Evolutionary conservation across 92 coral and sea anemone species (phyloP).

Genomic region (Phenganax marumi): DNA sequence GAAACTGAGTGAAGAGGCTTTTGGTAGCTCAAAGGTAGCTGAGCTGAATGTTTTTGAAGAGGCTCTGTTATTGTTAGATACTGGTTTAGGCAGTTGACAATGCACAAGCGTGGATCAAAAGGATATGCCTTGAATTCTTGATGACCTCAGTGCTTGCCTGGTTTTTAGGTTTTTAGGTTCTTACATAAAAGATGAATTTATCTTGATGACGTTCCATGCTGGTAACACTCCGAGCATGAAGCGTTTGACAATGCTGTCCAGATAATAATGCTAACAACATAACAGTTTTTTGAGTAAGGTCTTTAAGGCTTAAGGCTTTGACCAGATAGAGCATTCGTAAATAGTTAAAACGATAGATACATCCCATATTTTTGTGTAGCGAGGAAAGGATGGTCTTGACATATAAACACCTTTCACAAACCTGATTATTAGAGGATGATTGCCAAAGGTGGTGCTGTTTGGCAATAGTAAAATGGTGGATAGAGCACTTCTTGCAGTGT

Average conservation of each 20-base stretch:
- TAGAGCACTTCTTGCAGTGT: slow-evolving; percentile 51
- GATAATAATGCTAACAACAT: slow-evolving; percentile 22
- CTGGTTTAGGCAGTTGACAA: too few species aligned
- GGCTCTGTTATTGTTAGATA: too few species aligned
- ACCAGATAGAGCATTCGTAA: not conserved
- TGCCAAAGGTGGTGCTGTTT: slow-evolving; percentile 43
- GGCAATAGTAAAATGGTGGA: slow-evolving; percentile 36
- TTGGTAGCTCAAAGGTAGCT: too few species aligned
- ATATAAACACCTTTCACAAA: slow-evolving; percentile 15
- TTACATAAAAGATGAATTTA: slow-evolving; percentile 13
- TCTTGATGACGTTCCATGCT: slow-evolving; percentile 15
- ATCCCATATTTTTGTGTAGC: slow-evolving; percentile 5
- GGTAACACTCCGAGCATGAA: slow-evolving; percentile 7
- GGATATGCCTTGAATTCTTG: too few species aligned
- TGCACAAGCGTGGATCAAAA: too few species aligned
- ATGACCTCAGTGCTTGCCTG: slow-evolving; percentile 23
- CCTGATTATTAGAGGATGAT: too few species aligned
- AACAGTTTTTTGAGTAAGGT: slow-evolving; percentile 5
- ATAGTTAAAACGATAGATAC: slow-evolving; percentile 15
- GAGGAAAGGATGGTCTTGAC: slow-evolving; percentile 25
- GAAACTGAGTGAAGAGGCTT: too few species aligned
- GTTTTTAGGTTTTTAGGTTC: slow-evolving; percentile 18
- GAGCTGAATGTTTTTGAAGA: too few species aligned
- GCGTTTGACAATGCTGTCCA: slow-evolving; percentile 16
- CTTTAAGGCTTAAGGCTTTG: not conserved